Base-by-base conservation (phyloP, 2,797 vertebrate species). In the Neosalanx taihuensis region DNA sequence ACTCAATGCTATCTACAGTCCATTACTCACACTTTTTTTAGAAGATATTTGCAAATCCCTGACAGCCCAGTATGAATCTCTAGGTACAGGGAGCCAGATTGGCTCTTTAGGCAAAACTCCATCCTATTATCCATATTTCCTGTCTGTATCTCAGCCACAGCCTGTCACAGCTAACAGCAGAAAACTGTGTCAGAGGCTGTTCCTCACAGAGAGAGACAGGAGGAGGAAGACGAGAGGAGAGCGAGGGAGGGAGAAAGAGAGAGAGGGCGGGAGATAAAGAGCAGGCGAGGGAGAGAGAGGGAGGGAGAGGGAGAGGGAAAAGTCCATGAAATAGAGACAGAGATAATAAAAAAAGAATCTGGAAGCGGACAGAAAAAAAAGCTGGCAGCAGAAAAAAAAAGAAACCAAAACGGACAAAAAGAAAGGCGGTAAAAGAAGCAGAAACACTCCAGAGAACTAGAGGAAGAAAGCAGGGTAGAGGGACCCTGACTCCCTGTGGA, bases 111-210 rank as follows among this genome's bases (percentile, higher is more conserved):
- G 33, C 29, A 59, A 59, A 63, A 67, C 13, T 46, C 30, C 56
- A 60, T 56, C 33, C 69, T 18, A 12, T 12, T 70, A 13, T 20
- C 6, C 67, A 67, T 51, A 26, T 69, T 56, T 69, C 33, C 58
- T 56, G 51, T 5, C 51, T n/a, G 51, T 56, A 56, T 56, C 15
- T 56, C 51, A 56, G 51, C 41, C 51, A 56, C 51, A 56, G 18
- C 15, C 51, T 17, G 51, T 46, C 10, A 46, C 41, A 12, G 41
- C 10, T 10, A 46, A 12, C 41, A 46, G 41, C 41, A n/a, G 51
- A 6, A 56, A 56, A 56, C 51, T n/a, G 15, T n/a, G 15, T 17
- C 51, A 18, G 23, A 13, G 41, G 37, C 64, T 6, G 20, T 51
- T 51, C 49, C 49, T 51, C 49, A 15, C 13, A 1, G 18, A 6